These are phyloP conservation scores for Uropetala carovei DNA, from an alignment of 2,888 invertebrate genomes.

Conservation along the genomic window DNA sequence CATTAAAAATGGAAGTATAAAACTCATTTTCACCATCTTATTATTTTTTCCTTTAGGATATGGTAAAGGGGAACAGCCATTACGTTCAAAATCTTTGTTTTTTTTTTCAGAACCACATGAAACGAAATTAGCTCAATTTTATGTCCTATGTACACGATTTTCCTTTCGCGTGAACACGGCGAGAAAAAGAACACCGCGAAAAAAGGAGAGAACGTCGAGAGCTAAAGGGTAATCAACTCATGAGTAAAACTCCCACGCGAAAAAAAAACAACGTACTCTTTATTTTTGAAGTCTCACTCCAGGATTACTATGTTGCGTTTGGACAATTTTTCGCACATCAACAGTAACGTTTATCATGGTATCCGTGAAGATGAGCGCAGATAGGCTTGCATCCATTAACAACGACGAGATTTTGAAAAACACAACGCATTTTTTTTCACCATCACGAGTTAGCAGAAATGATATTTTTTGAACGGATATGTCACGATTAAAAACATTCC, in stretches of 20 bases:
- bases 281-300: no score
- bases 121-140: neutral
- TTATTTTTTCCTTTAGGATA: constrained; percentile 37
- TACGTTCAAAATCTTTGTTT: neutral
- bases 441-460: no score
- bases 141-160: neutral
- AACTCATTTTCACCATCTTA: constrained; percentile 30
- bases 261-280: neutral
- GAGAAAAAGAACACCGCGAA: constrained; percentile 13
- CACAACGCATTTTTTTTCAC: no score
- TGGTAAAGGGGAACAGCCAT: constrained; percentile 45
- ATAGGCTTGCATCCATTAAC: no score
- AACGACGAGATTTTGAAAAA: no score
- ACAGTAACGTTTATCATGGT: no score
- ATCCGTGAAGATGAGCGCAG: no score
- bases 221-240: neutral
- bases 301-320: no score
- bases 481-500: no score
- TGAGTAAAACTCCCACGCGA: neutral
- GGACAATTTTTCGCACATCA: no score
- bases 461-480: no score
- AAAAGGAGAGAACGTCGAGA: neutral
- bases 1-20: constrained; percentile 56
- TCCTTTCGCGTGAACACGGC: neutral
- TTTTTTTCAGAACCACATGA: neutral